Evolutionary conservation across 2,113 vertebrate species (phyloP).

Genomic region (Tachysurus vachellii): DNA sequence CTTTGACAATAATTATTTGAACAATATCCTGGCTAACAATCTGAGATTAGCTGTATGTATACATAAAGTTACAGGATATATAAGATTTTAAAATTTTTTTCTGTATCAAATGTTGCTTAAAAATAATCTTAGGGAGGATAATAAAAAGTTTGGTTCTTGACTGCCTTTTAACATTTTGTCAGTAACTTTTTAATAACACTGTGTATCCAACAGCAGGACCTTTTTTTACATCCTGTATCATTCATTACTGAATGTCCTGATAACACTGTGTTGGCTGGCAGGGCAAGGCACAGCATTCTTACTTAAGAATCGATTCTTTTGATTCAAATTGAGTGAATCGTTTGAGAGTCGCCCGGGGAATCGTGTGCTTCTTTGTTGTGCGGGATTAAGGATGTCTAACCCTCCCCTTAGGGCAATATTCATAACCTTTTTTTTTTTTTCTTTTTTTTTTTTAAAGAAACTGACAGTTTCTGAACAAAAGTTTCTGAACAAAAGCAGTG

Average conservation of each 20-base stretch:
- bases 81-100: not conserved
- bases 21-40: too few relatives aligned
- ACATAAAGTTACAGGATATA: not conserved
- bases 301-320: not conserved
- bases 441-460: not conserved
- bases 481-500: not conserved
- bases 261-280: not conserved
- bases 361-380: not conserved
- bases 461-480: not conserved
- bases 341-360: not conserved
- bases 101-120: not conserved
- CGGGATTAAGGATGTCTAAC: constrained; percentile 40
- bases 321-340: not conserved
- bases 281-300: not conserved
- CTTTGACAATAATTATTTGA: not conserved
- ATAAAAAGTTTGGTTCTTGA: not conserved
- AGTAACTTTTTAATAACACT: not conserved
- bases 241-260: not conserved
- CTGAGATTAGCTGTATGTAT: not conserved
- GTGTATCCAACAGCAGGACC: not conserved
- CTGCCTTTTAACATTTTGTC: not conserved
- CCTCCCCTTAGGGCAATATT: constrained; percentile 49
- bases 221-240: not conserved
- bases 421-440: not conserved
- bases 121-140: not conserved